Evolutionary conservation across 2,797 vertebrate species (phyloP).

Genomic region (Aselliscus stoliczkanus): DNA sequence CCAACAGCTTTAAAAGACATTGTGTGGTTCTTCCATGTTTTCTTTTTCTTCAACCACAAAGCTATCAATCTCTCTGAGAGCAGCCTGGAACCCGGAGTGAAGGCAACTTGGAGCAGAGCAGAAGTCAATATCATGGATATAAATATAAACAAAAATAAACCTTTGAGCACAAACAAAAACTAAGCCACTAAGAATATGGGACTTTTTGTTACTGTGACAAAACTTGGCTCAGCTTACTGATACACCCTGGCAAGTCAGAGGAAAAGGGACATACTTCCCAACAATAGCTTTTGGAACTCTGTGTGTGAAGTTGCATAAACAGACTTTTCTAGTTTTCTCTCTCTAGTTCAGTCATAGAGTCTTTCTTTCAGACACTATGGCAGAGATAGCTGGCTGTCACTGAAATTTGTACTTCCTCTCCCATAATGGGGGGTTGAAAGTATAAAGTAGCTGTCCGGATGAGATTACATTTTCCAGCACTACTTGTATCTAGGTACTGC

Average conservation of each 20-base stretch:
- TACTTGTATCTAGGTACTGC: not conserved
- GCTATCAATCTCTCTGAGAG: not conserved
- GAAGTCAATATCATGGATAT: not conserved
- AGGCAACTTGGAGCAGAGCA: not conserved
- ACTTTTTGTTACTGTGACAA: not conserved
- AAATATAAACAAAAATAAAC: not conserved
- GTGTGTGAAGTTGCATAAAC: not conserved
- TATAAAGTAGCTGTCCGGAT: not conserved
- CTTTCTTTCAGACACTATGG: not conserved
- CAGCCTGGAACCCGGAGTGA: not conserved
- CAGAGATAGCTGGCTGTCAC: too few species aligned
- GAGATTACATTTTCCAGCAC: not conserved
- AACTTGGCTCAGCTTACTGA: not conserved
- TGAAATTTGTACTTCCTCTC: not conserved
- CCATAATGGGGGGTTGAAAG: not conserved
- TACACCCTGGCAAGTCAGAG: not conserved
- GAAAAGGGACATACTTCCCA: not conserved
- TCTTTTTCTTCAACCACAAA: not conserved
- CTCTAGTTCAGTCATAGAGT: not conserved
- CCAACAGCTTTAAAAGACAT: not conserved
- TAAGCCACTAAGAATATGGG: not conserved
- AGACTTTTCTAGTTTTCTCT: not conserved
- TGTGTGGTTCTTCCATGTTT: not conserved
- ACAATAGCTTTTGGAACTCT: not conserved
- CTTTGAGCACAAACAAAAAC: not conserved